phyloP scores from a whole-genome alignment of 2,888 invertebrate genomes.

The Exocentrus adspersus region DNA sequence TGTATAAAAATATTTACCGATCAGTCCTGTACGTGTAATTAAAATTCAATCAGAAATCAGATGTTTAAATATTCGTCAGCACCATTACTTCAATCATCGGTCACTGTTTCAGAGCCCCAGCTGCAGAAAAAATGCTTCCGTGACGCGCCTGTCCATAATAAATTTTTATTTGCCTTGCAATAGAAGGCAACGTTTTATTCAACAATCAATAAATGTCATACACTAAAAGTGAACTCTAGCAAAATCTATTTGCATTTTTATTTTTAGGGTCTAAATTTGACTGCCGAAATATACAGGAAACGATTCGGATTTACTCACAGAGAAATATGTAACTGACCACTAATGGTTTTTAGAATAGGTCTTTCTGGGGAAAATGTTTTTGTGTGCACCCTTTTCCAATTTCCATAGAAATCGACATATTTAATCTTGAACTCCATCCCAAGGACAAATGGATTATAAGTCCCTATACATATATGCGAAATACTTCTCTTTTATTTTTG shows the following conservation, averaged over 20 bases:
- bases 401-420: slow-evolving; percentile 7
- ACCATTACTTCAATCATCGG: too few relatives aligned
- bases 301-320: background rate
- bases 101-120: too few relatives aligned
- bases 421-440: slow-evolving; percentile 1
- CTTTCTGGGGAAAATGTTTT: background rate
- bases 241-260: slow-evolving; percentile 3
- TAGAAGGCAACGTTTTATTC: too few relatives aligned
- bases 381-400: slow-evolving; percentile 14
- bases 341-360: slow-evolving; percentile 10
- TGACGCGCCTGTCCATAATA: too few relatives aligned
- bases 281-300: slow-evolving; percentile 2
- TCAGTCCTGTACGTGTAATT: too few relatives aligned
- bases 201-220: too few relatives aligned
- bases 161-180: background rate
- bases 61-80: too few relatives aligned
- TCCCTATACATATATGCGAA: slow-evolving; percentile 3
- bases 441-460: too few relatives aligned
- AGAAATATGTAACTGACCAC: slow-evolving; percentile 1
- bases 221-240: background rate
- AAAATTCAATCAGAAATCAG: too few relatives aligned
- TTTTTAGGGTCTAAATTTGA: background rate
- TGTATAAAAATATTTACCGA: too few relatives aligned
- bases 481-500: background rate
- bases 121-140: too few relatives aligned